Percentiles rank a stretch among this genome's conserved stretches.
Conservation (phyloP, 2,113 vertebrate genomes). For the Colinus virginianus region DNA sequence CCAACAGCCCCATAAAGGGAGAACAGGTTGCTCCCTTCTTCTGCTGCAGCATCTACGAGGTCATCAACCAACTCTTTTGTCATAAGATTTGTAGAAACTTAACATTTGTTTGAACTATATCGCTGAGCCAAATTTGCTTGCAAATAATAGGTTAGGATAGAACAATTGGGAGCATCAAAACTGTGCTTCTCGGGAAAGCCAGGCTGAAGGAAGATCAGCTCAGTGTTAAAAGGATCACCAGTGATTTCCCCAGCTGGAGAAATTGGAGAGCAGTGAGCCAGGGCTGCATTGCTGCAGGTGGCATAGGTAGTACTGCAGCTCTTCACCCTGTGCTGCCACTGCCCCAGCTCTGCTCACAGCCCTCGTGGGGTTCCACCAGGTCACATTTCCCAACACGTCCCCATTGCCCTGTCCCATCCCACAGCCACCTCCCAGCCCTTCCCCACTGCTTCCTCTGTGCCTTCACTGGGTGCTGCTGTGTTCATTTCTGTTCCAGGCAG, state of each 20-base stretch:
- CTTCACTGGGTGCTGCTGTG: accelerated
- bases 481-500: background rate
- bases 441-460: background rate
- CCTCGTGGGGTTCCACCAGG: background rate
- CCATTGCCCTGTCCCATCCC: background rate
- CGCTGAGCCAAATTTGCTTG: background rate
- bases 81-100: background rate
- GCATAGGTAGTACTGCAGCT: background rate
- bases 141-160: background rate
- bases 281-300: background rate
- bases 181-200: background rate
- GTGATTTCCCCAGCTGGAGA: background rate
- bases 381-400: background rate
- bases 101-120: background rate
- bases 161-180: accelerated
- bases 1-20: background rate
- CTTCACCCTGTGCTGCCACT: background rate
- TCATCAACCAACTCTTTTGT: background rate
- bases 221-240: accelerated
- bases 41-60: background rate
- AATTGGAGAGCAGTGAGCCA: background rate
- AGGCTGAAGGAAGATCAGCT: background rate
- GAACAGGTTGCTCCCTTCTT: background rate
- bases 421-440: background rate
- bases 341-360: background rate